Conservation (phyloP, 2,113 vertebrate species). For the Pungitius pungitius region DNA sequence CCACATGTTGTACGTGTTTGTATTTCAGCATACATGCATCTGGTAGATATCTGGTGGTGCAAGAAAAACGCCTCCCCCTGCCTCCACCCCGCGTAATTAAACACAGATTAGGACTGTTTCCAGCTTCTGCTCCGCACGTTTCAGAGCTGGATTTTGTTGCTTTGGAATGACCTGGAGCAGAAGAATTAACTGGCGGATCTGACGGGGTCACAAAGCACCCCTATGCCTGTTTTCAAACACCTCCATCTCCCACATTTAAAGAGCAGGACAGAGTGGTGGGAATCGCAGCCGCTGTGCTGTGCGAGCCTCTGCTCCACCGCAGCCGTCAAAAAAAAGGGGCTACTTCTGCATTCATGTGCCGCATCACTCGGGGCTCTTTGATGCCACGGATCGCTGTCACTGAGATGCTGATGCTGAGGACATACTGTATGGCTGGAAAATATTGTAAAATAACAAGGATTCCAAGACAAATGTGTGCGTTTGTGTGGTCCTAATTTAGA, state of each 20-base stretch:
- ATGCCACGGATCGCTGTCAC: slow-evolving; percentile 65
- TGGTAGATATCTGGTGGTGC: slow-evolving; percentile 16
- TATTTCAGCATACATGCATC: slow-evolving; percentile 2
- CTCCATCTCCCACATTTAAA: slow-evolving; percentile 73
- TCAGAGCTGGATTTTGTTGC: slow-evolving; percentile 43
- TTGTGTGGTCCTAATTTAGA: slow-evolving; percentile 14
- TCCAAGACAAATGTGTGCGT: background rate
- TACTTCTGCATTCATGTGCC: slow-evolving; percentile 60
- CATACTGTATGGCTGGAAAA: slow-evolving; percentile 27
- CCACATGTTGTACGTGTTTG: slow-evolving; percentile 16
- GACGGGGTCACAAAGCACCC: slow-evolving; percentile 52
- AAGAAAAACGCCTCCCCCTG: slow-evolving; percentile 1
- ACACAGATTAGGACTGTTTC: slow-evolving; percentile 40
- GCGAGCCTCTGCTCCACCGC: slow-evolving; percentile 51
- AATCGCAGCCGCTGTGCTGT: slow-evolving; percentile 50
- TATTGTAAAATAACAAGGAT: background rate
- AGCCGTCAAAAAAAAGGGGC: slow-evolving; percentile 48
- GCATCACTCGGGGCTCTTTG: slow-evolving; percentile 61
- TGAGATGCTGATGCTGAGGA: slow-evolving; percentile 37
- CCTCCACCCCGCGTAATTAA: slow-evolving; percentile 48
- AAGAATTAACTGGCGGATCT: slow-evolving; percentile 40
- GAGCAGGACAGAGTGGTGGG: slow-evolving; percentile 62
- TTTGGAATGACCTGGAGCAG: slow-evolving; percentile 55
- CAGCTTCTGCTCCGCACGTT: slow-evolving; percentile 6
- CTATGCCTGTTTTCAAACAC: slow-evolving; percentile 75